Conservation (phyloP, 2,888 invertebrate genomes). For the Phalangium opilio region DNA sequence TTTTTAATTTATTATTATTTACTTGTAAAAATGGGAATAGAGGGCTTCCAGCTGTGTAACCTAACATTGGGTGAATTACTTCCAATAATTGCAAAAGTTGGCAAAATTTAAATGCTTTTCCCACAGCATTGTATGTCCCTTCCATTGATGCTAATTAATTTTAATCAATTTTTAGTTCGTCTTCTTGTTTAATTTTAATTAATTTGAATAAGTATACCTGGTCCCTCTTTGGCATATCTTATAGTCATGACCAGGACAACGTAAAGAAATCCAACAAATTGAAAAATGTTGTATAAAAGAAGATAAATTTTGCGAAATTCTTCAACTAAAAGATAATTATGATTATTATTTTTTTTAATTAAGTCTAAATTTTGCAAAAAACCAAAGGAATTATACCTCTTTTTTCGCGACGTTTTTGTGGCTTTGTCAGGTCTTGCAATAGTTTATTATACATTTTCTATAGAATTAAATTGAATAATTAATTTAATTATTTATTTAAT, state of each 20-base stretch:
- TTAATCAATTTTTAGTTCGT: no score
- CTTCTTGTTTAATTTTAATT: no score
- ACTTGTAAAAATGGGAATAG: conserved; percentile 7
- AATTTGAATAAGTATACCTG: conserved; percentile 32
- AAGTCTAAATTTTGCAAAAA: not conserved
- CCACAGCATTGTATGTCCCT: conserved; percentile 54
- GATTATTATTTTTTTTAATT: not conserved
- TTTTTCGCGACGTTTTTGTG: not conserved
- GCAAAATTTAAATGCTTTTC: conserved; percentile 59
- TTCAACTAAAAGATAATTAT: conserved; percentile 8
- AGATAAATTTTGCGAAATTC: conserved; percentile 60
- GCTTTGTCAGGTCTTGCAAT: not conserved
- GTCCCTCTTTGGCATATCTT: conserved; percentile 57
- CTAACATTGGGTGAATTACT: conserved; percentile 73
- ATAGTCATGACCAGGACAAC: conserved; percentile 54
- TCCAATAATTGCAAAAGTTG: conserved; percentile 71
- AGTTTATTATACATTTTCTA: not conserved
- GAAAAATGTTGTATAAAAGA: conserved; percentile 72
- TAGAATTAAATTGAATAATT: not conserved
- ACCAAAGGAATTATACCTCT: not conserved
- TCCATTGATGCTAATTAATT: conserved; percentile 42
- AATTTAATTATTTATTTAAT: not conserved
- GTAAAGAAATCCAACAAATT: conserved; percentile 70
- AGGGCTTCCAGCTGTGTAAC: conserved; percentile 61
- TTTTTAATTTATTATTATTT: conserved; percentile 6